Evolutionary conservation across 1,140 invertebrate species (phyloP).

Genomic region (Steinernema khuongi): DNA sequence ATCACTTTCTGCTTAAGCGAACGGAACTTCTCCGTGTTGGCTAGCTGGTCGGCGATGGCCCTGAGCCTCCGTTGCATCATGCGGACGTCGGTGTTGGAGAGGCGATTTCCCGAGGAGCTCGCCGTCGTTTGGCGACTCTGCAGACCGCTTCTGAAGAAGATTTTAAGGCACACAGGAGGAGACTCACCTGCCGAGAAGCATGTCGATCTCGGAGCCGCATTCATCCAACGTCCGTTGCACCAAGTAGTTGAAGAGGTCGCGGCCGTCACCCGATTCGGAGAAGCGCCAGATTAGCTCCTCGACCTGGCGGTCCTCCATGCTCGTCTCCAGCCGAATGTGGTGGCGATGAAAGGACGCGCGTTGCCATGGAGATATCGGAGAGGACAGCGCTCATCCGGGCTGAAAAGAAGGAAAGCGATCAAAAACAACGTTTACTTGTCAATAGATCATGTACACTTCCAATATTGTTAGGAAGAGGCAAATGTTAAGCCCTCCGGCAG

Average conservation of each 20-base stretch:
- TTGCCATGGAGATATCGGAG: constrained; percentile 7
- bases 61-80: neutral
- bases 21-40: neutral
- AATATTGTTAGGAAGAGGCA: too few species aligned
- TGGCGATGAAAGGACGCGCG: neutral
- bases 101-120: neutral
- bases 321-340: too few species aligned
- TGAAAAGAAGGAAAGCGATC: neutral
- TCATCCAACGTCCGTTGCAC: neutral
- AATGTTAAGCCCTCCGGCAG: too few species aligned
- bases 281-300: neutral
- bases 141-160: neutral
- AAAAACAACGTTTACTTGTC: neutral
- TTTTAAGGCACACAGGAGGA: neutral
- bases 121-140: neutral
- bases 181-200: neutral
- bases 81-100: constrained; percentile 3
- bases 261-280: neutral
- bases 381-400: too few species aligned
- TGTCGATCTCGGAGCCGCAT: neutral
- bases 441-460: neutral
- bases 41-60: neutral
- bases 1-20: neutral
- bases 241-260: constrained; percentile 1
- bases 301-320: constrained; percentile 4